Conservation (phyloP, 2,888 invertebrate species). For the Troilus luridus region DNA sequence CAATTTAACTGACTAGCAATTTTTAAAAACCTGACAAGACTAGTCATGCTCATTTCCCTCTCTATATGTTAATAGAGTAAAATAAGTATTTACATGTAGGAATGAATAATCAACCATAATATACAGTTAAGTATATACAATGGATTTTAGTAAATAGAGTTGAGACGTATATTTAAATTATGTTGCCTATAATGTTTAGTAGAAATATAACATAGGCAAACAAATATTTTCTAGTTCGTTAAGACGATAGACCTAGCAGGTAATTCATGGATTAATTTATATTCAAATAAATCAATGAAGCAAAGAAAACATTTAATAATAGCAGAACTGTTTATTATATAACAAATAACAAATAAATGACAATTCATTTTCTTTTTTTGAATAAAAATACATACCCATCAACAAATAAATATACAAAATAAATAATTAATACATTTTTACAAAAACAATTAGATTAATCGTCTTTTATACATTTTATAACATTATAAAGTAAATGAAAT, state of each 20-base stretch:
- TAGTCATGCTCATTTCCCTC: too few relatives aligned
- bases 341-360: slow-evolving; percentile 56
- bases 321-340: slow-evolving; percentile 37
- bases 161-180: too few relatives aligned
- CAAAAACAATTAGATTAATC: slow-evolving; percentile 48
- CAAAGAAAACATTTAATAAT: background rate
- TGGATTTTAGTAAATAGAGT: too few relatives aligned
- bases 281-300: background rate
- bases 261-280: background rate
- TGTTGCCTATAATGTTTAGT: too few relatives aligned
- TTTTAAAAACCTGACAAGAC: too few relatives aligned
- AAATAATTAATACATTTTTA: slow-evolving; percentile 55
- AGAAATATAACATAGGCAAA: background rate
- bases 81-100: too few relatives aligned
- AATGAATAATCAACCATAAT: too few relatives aligned
- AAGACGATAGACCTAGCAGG: background rate
- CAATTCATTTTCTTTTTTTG: slow-evolving; percentile 41
- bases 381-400: slow-evolving; percentile 51
- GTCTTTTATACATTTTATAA: slow-evolving; percentile 50
- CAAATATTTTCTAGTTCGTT: background rate
- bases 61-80: too few relatives aligned
- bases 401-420: slow-evolving; percentile 59
- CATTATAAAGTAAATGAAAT: background rate
- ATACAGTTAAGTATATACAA: too few relatives aligned
- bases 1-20: too few relatives aligned